Percentiles rank a stretch among this genome's conserved stretches.
phyloP scores from a whole-genome alignment of 1,140 invertebrate genomes.

The Bombus superbus region DNA sequence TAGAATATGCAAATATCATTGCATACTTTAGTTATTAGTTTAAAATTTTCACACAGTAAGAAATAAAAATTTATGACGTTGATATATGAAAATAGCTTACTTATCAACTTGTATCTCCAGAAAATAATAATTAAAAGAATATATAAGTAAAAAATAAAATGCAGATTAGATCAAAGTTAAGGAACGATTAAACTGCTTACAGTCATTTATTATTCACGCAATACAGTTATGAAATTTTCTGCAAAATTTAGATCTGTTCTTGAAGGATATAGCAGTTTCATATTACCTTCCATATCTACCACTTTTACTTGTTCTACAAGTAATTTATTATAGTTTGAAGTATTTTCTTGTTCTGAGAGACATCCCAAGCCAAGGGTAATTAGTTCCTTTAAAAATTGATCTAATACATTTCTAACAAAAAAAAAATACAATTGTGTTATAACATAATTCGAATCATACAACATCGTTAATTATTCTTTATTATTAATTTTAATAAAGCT shows the following conservation, averaged over 20 bases:
- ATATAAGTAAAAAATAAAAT: slow-evolving; percentile 1
- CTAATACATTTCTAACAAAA: slow-evolving; percentile 84
- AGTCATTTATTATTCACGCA: slow-evolving; percentile 68
- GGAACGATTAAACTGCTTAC: slow-evolving; percentile 21
- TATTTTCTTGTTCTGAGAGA: slow-evolving; percentile 61
- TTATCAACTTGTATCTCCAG: background rate
- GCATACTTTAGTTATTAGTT: background rate
- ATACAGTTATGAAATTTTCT: slow-evolving; percentile 75
- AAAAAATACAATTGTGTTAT: background rate
- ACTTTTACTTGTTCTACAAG: slow-evolving; percentile 88
- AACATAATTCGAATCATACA: background rate
- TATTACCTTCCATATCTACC: slow-evolving; percentile 86
- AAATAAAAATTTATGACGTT: background rate
- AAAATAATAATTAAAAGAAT: slow-evolving; percentile 21
- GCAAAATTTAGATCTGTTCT: slow-evolving; percentile 87
- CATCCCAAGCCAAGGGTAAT: slow-evolving; percentile 83
- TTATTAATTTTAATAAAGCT: background rate
- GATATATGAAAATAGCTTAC: background rate
- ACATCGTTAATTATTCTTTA: background rate
- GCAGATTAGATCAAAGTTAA: background rate
- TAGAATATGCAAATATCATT: slow-evolving; percentile 1
- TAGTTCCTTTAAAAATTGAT: slow-evolving; percentile 86
- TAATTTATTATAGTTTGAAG: slow-evolving; percentile 75
- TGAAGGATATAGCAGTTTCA: slow-evolving; percentile 91
- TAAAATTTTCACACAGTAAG: background rate